Evolutionary conservation across 2,797 vertebrate species (phyloP).

Genomic region (Lutra lutra): DNA sequence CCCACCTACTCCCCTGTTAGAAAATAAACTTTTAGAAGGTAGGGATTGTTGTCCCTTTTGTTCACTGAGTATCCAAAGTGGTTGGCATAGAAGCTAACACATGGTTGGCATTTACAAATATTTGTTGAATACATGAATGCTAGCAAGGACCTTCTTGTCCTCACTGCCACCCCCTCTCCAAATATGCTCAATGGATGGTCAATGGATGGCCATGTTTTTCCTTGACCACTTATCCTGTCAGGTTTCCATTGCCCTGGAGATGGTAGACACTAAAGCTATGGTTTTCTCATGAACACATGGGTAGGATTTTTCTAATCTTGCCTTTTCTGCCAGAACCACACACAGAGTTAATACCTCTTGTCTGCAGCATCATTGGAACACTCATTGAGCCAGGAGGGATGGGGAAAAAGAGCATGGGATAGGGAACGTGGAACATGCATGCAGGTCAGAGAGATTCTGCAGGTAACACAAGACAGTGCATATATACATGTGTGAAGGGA

Average conservation of each 20-base stretch:
- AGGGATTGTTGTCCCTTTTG: background rate
- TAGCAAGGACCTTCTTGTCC: background rate
- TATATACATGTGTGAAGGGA: accelerated
- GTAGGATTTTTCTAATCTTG: background rate
- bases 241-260: background rate
- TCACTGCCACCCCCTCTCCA: background rate
- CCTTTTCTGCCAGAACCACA: slow-evolving; percentile 2
- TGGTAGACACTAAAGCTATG: background rate
- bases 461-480: background rate
- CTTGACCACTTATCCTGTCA: background rate
- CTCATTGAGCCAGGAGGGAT: background rate
- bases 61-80: background rate
- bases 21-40: background rate
- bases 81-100: background rate
- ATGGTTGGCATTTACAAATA: background rate
- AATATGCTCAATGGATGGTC: background rate
- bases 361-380: background rate
- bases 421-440: background rate
- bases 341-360: background rate
- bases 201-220: background rate
- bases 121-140: background rate
- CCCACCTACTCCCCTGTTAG: background rate
- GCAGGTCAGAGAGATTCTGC: background rate
- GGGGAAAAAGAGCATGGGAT: background rate
- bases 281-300: background rate